A percentile compares a stretch with the other conserved stretches of the same genome.
These are phyloP conservation scores for Gasteruption jaculator DNA, from an alignment of 2,888 invertebrate genomes.

Conservation along the genomic window DNA sequence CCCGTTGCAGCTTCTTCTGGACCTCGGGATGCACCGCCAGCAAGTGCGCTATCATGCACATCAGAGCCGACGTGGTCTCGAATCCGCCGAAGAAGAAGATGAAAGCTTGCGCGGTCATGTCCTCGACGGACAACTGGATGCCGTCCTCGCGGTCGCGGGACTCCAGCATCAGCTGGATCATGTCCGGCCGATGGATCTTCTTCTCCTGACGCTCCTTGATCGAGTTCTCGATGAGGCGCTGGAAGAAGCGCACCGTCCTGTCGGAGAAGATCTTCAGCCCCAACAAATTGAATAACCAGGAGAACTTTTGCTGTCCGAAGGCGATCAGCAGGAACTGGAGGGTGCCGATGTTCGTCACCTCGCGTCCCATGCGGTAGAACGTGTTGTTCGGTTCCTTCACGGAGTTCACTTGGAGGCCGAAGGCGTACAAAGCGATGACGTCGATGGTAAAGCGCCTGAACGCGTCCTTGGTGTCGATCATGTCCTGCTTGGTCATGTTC, in stretches of 20 bases:
- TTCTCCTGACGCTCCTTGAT: slow-evolving; percentile 19
- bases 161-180: slow-evolving; percentile 36
- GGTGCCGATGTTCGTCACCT: slow-evolving; percentile 18
- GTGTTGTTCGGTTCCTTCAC: slow-evolving; percentile 32
- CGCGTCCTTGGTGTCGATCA: slow-evolving; percentile 34
- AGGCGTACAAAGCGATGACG: slow-evolving; percentile 50
- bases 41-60: slow-evolving; percentile 33
- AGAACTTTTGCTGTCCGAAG: slow-evolving; percentile 11
- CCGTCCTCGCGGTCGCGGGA: slow-evolving; percentile 20
- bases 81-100: slow-evolving; percentile 41
- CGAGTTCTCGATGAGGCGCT: slow-evolving; percentile 17
- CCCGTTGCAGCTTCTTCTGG: slow-evolving; percentile 32
- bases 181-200: slow-evolving; percentile 30
- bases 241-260: slow-evolving; percentile 20
- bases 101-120: slow-evolving; percentile 53
- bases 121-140: slow-evolving; percentile 30
- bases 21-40: slow-evolving; percentile 31
- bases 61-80: slow-evolving; percentile 31
- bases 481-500: slow-evolving; percentile 2
- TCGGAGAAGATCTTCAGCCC: slow-evolving; percentile 13
- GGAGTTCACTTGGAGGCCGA: slow-evolving; percentile 39
- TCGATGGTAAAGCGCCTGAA: slow-evolving; percentile 44
- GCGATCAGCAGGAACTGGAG: slow-evolving; percentile 18
- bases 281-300: slow-evolving; percentile 13
- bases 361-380: slow-evolving; percentile 31